A percentile compares a stretch with the other conserved stretches of the same genome.
Conservation (phyloP, 2,797 vertebrate genomes). For the Falco rusticolus region DNA sequence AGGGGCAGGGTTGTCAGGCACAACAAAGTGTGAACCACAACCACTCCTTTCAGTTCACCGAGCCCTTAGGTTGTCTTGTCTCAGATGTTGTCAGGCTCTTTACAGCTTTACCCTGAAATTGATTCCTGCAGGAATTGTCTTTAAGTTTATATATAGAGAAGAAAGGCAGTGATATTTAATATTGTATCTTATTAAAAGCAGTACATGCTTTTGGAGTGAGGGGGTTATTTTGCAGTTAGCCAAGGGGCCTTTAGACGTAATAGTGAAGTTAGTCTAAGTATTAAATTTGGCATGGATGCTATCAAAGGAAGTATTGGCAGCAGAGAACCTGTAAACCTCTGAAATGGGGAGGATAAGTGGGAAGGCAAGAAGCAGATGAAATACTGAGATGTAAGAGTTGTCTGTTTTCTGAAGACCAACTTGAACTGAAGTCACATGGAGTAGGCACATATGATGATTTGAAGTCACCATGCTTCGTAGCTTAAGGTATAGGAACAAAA, state of each 20-base stretch:
- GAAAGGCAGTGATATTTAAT: background rate
- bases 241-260: background rate
- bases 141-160: background rate
- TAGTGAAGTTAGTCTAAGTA: background rate
- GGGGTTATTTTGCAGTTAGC: background rate
- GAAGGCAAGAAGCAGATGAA: background rate
- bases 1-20: background rate
- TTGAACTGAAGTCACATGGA: background rate
- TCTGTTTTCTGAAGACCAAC: background rate
- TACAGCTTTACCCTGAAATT: background rate
- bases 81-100: background rate
- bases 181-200: background rate
- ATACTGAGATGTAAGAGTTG: background rate
- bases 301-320: background rate
- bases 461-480: background rate
- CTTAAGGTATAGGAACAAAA: background rate
- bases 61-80: background rate
- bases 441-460: background rate
- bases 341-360: background rate
- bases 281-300: background rate
- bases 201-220: background rate
- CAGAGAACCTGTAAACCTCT: background rate
- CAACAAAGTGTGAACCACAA: background rate
- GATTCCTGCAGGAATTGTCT: background rate
- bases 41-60: background rate